Base-by-base conservation (phyloP, 2,113 vertebrate genomes). In the Aix galericulata region DNA sequence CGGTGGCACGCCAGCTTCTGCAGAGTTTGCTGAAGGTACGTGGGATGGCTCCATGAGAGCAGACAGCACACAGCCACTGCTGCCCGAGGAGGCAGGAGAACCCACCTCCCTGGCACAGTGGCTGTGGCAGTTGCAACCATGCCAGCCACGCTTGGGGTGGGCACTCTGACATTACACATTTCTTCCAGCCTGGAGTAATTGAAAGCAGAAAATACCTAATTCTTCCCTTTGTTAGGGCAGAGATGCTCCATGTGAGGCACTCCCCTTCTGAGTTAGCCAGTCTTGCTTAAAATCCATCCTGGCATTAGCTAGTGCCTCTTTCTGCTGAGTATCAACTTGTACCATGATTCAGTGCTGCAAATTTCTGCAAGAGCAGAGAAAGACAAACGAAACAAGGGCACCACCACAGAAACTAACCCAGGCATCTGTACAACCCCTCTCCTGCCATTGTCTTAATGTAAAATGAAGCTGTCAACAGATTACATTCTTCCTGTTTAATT, bases 91-190 rank as follows among this genome's bases (percentile, higher is more conserved):
- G 72, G 78, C 25, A 13, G 82, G 36, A 40, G 59, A 25, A 34
- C 4, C 67, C 73, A 27, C 67, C 75, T 60, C 32, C 63, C 34
- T 27, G 91, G 73, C 48, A 76, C 29, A 17, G 4, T 23, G 1
- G 0, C n/a, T 29, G 1, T 1, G 0, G 13, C 9, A 0, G 25
- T 42, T 11, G 66, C 66, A 25, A 2, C 1, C 0, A 20, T 40
- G 79, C 63, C 79, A 50, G 82, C 6, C 56, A 4, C 0, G 0
- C 21, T 32, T 29, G 27, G 32, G 29, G 23, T 40, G 34, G 46
- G 31, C 17, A 14, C 31, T 72, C 46, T 14, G 59, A 8, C 14
- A 1, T 29, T 34, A 5, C 40, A 17, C 21, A 8, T 50, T 40
- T 78, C n/a, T 52, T 84, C 73, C 8, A 4, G 4, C 29, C 20